Evolutionary conservation across 2,113 vertebrate genomes (phyloP).

Genomic region (Marmota monax): DNA sequence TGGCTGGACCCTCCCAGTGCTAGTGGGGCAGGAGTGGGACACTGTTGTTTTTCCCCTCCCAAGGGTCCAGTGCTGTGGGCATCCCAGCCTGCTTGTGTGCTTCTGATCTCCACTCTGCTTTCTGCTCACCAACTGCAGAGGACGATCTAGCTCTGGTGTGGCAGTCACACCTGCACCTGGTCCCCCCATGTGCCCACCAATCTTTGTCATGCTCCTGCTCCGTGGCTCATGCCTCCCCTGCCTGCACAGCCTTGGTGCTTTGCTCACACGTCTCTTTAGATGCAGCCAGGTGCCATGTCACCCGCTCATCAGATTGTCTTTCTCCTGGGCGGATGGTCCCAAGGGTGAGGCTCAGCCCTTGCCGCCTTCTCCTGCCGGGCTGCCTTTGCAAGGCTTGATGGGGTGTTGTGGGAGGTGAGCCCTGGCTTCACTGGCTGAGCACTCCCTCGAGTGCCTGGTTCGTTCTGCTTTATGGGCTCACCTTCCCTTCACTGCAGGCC

Average conservation of each 20-base stretch:
- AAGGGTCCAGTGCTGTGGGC: background rate
- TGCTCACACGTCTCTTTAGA: background rate
- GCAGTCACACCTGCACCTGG: fast-evolving
- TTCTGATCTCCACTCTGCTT: background rate
- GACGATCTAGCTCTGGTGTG: background rate
- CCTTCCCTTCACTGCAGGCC: background rate
- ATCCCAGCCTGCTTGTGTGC: background rate
- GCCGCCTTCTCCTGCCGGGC: background rate
- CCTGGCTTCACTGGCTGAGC: background rate
- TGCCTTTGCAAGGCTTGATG: background rate
- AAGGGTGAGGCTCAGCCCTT: background rate
- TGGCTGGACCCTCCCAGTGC: background rate
- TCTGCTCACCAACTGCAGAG: too few relatives aligned
- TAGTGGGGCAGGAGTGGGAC: background rate
- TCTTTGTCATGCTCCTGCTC: background rate
- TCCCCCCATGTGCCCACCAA: fast-evolving
- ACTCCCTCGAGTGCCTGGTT: too few relatives aligned
- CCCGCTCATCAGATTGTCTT: background rate
- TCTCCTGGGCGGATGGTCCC: too few relatives aligned
- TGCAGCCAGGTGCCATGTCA: background rate
- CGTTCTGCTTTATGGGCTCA: background rate
- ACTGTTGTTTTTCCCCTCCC: background rate
- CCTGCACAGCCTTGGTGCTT: background rate
- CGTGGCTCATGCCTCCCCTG: background rate
- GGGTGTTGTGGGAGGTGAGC: background rate